Evolutionary conservation across 2,888 invertebrate species (phyloP), one percentile per base, ranked within the genome.

Genomic region (Athalia cordata): DNA sequence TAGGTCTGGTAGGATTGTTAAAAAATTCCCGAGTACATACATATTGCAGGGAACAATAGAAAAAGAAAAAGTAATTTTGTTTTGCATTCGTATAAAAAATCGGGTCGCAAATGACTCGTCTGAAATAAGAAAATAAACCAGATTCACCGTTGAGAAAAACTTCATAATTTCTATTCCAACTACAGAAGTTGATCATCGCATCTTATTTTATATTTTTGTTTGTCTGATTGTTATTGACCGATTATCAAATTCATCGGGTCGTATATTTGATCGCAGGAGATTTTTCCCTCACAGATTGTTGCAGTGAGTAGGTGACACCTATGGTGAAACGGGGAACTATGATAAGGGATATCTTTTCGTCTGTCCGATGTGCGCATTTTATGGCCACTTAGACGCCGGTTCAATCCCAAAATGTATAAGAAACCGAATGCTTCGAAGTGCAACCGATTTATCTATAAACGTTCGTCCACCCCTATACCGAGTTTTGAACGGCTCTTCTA

Each of bases 391-490:
- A 52, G 62, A 5, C n/a, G 49, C 75, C 11, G 45, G 50, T 61
- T 64, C 74, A 62, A 75, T 75, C 55, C 6, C 49, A 3, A 11
- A 50, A 62, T 29, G 1, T 29, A 29, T 29, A 29, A 29, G 43
- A 29, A 50, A 62, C 64, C 45, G 50, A 62, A 75, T 57, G 50
- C 43, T 50, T 45, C 50, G 62, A 62, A 50, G 50, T 64, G 75
- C 75, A 52, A 15, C 75, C 64, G 62, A 75, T 75, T 75, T 75
- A 64, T 75, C 61, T 64, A 11, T 75, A n/a, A 64, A 75, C 49
- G 50, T 75, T 52, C 62, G 29, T 50, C 75, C 75, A 49, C 50
- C 75, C 75, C 11, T n/a, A n/a, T 50, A 49, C 52, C 75, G 29
- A 75, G 62, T 62, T 75, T 62, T 75, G 49, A 29, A 75, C 62